Evolutionary conservation across 2,113 vertebrate species (phyloP).

Genomic region (Formicarius rufipectus): DNA sequence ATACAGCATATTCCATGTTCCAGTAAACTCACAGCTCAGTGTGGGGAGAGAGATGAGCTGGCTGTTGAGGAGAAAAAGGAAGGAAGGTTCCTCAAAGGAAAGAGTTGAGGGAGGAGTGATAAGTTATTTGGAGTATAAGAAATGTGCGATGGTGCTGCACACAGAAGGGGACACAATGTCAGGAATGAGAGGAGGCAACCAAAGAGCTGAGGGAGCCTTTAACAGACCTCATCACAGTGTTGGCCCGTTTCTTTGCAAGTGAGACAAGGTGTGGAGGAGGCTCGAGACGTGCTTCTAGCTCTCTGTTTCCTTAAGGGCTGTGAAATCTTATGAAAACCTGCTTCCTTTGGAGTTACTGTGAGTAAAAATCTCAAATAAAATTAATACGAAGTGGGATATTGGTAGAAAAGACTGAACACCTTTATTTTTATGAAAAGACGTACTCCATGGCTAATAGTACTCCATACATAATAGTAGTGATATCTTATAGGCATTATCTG

Average conservation of each 20-base stretch:
- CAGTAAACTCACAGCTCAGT: background rate
- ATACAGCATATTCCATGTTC: background rate
- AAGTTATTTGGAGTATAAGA: slow-evolving; percentile 53
- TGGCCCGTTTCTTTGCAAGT: slow-evolving; percentile 26
- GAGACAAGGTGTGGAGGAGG: slow-evolving; percentile 52
- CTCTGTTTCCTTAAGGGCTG: slow-evolving; percentile 27
- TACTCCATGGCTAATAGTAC: background rate
- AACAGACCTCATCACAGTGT: slow-evolving; percentile 58
- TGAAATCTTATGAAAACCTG: slow-evolving; percentile 41
- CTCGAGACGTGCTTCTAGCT: slow-evolving; percentile 59
- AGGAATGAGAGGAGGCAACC: slow-evolving; percentile 57
- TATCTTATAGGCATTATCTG: background rate
- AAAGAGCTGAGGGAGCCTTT: slow-evolving; percentile 65
- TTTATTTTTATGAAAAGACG: background rate
- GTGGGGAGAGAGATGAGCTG: background rate
- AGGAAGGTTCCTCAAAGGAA: slow-evolving; percentile 1
- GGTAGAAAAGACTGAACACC: background rate
- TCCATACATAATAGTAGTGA: background rate
- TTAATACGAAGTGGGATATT: background rate
- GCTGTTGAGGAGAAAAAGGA: background rate
- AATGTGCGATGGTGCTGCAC: slow-evolving; percentile 14
- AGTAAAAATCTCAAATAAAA: slow-evolving; percentile 15
- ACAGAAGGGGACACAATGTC: slow-evolving; percentile 42
- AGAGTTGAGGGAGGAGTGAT: slow-evolving; percentile 48
- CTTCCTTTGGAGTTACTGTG: background rate